Evolutionary conservation across 1,140 invertebrate genomes (phyloP).

Genomic region (Chymomyza costata): DNA sequence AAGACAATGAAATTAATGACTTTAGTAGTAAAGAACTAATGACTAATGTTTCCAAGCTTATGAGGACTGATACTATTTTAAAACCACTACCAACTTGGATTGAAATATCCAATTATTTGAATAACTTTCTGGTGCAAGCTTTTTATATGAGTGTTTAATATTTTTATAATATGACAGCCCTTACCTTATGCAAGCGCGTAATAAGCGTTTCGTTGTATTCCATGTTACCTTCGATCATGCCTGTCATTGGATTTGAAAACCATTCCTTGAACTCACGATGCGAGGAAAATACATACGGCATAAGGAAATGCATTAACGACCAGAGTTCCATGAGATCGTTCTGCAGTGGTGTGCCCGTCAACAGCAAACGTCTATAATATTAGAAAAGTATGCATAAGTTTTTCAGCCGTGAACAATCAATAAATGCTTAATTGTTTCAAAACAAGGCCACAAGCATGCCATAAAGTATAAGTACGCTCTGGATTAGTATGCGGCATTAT

Average conservation of each 20-base stretch:
- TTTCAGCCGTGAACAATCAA: neutral
- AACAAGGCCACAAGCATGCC: constrained; percentile 68
- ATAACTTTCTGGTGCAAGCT: too few species aligned
- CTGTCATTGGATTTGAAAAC: constrained; percentile 98
- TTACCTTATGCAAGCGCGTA: constrained; percentile 94
- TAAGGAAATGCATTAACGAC: constrained; percentile 99
- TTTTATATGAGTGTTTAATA: too few species aligned
- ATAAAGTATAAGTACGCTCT: constrained; percentile 55
- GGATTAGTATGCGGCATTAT: constrained; percentile 52
- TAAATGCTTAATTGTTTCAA: constrained; percentile 41
- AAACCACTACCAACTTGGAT: too few species aligned
- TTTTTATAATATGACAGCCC: too few species aligned
- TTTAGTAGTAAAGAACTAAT: too few species aligned
- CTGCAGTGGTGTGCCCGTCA: constrained; percentile 99
- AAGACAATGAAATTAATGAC: too few species aligned
- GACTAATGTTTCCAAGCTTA: too few species aligned
- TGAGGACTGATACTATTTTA: too few species aligned
- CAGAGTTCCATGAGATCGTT: constrained; percentile 99
- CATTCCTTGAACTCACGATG: constrained; percentile 98
- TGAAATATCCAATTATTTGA: too few species aligned
- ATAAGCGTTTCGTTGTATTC: constrained; percentile 97
- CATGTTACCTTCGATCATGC: constrained; percentile 97
- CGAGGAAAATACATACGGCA: constrained; percentile 99
- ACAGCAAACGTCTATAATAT: constrained; percentile 85
- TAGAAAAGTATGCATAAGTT: too few species aligned